Evolutionary conservation across 2,888 invertebrate genomes (phyloP), one percentile per base, ranked within the genome.

Genomic region (Drosophila anomalata): DNA sequence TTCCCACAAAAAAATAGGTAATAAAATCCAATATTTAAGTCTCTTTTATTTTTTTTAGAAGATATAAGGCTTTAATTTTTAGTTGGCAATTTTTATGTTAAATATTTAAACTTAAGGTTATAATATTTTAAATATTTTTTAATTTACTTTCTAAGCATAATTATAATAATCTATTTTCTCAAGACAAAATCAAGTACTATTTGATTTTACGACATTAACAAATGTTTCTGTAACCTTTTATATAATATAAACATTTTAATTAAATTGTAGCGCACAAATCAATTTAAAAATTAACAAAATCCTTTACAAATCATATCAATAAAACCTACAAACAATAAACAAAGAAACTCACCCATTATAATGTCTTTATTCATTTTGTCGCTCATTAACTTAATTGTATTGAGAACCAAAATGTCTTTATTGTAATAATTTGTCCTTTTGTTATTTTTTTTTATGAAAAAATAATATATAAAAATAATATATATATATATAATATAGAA

Each of bases 1-100:
- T 60, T 29, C 29, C 36, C 59, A 41, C 59, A 61, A 31, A 41
- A 47, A 60, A 24, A 41, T 31, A 11, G 9, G 0, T 14, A 48
- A 9, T 2, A n/a, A 22, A 11, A 31, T 14, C 56, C 47, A 56
- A 56, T 17, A 20, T 42, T 20, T 1, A 20, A 42, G 14, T 3
- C 20, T 20, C 41, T 42, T 42, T 9, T 3, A 17, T n/a, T 14
- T 42, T 17, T 14, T 9, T 9, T 29, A 9, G 29, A 9, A 14
- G 22, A 4, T 42, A 17, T 8, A 41, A 20, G 8, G 17, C n/a
- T 6, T n/a, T 7, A 33, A 14, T n/a, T 33, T 33, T 33, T n/a
- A 2, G 36, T 41, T 6, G 5, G 17, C 8, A 8, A n/a, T 14
- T 8, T 41, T 41, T 2, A 14, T 14, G n/a, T n/a, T 3, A 41